These are phyloP conservation scores for Synanthedon formicaeformis DNA, from an alignment of 2,888 invertebrate species.

Conservation along the genomic window DNA sequence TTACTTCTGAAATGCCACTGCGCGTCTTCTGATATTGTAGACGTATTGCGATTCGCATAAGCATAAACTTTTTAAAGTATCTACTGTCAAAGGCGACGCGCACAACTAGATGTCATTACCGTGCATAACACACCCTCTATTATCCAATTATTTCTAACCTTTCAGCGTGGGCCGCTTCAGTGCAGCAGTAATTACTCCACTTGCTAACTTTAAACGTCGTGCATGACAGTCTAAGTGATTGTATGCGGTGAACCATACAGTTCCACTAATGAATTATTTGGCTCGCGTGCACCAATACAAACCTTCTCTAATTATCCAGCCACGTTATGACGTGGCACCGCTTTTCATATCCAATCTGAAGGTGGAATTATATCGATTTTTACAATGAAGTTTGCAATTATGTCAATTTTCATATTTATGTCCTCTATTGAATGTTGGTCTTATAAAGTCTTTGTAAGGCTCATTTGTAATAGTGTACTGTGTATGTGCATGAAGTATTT, in stretches of 20 bases:
- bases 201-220: constrained; percentile 52
- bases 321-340: constrained; percentile 31
- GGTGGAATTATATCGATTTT: background rate
- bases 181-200: constrained; percentile 43
- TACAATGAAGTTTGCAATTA: background rate
- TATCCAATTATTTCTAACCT: constrained; percentile 70
- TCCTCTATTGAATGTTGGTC: background rate
- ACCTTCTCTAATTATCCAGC: constrained; percentile 41
- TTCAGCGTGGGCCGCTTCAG: constrained; percentile 49
- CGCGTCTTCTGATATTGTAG: background rate
- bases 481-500: no score
- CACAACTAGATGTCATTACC: constrained; percentile 45
- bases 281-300: constrained; percentile 50
- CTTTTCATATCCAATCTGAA: constrained; percentile 9
- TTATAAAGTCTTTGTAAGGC: no score
- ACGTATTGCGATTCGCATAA: background rate
- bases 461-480: no score
- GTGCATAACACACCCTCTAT: constrained; percentile 51
- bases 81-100: constrained; percentile 25
- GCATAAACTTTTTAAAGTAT: background rate
- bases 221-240: constrained; percentile 67
- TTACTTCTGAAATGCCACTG: background rate
- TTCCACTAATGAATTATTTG: constrained; percentile 62
- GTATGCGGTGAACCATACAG: constrained; percentile 42
- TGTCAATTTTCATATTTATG: background rate